phyloP scores from a whole-genome alignment of 2,113 vertebrate species.

The Microcebus murinus region DNA sequence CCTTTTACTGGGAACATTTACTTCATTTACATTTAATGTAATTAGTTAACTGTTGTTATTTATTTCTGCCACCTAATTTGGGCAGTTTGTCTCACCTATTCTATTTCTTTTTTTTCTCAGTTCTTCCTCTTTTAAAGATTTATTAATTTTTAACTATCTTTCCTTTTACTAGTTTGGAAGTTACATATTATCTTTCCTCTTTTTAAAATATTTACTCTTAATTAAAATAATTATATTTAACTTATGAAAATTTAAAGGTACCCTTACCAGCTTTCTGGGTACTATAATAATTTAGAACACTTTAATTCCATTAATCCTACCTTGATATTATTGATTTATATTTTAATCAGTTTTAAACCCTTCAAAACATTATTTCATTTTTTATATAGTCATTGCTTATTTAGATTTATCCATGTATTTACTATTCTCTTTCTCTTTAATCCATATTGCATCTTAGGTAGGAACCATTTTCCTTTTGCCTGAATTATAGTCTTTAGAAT shows the following conservation, averaged over 20 bases:
- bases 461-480: neutral
- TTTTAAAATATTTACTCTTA: constrained; percentile 1
- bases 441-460: neutral
- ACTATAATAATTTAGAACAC: neutral
- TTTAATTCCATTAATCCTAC: neutral
- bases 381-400: neutral
- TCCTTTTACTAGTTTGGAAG: neutral
- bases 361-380: neutral
- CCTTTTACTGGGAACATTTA: neutral
- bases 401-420: neutral
- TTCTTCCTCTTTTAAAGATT: neutral
- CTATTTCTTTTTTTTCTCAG: neutral
- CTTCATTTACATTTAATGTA: neutral
- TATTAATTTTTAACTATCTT: constrained; percentile 26
- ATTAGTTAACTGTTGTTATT: neutral
- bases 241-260: neutral
- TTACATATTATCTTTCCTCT: neutral
- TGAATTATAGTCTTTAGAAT: neutral
- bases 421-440: neutral
- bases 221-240: neutral
- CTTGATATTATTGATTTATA: neutral
- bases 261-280: neutral
- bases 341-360: neutral
- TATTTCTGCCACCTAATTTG: neutral
- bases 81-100: neutral